Base-by-base conservation (phyloP, 2,888 invertebrate genomes). In the Mythimna vitellina region DNA sequence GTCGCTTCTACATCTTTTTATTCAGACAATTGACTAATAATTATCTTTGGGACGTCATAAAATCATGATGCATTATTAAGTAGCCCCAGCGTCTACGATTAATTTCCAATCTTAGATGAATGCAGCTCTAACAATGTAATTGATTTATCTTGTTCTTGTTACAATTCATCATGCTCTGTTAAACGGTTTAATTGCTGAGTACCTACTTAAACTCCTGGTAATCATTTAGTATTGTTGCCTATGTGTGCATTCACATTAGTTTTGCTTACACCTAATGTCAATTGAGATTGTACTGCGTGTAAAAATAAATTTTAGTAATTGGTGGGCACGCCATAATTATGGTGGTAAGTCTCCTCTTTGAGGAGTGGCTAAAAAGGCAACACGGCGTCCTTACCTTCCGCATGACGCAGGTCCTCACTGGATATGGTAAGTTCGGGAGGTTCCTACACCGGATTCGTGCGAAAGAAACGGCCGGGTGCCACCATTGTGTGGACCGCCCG, bases 81-180 rank as follows among this genome's bases (percentile, higher is more conserved):
- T 46, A 66, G 20, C 22, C 22, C 63, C 35, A 60, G 20, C n/a
- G n/a, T 46, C 62, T 42, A 38, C 46, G 10, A 65, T 35, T 56
- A 54, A 29, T 60, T 65, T 22, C 62, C 35, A 63, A 71, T 80
- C 65, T 46, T 49, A 70, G n/a, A 68, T 51, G 10, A 65, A 58
- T 32, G n/a, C 35, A 56, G 22, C 46, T 51, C 12, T 22, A 51
- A 56, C 80, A 53, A 56, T 61, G 56, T 42, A 57, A 66, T 63
- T 54, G n/a, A 54, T 67, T 62, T 58, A 76, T 73, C 62, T 63
- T 32, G 14, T 32, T 32, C 17, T 20, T 14, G n/a, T 22, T 60
- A 38, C 8, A 54, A 51, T 42, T 58, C 61, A 61, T 58, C 65
- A 54, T 8, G 64, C 35, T 42, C 62, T 35, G 22, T 56, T 65